Base-by-base conservation (phyloP, 2,113 vertebrate species). In the Oreamnos americanus region DNA sequence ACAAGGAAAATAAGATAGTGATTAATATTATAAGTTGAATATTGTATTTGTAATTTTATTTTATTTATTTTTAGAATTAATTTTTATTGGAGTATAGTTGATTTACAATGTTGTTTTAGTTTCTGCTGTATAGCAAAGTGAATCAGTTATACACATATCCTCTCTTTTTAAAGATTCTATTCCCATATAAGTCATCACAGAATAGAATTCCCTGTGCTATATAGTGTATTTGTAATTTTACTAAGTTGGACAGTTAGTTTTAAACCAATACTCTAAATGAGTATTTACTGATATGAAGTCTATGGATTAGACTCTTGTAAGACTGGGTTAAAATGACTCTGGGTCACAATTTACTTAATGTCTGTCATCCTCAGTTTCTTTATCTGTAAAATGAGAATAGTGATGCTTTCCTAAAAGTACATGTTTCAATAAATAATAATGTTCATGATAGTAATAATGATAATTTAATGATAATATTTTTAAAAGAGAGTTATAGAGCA, bases 181-280 rank as follows among this genome's bases (percentile, higher is more conserved):
- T 19, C 43, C 76, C 15, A 79, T 47, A 79, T 33, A 49, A 9
- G 45, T 33, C 45, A 33, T 49, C 49, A 49, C 45, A 49, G 45
- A 81, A 33, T 81, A 81, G 45, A 81, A 30, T 81, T 81, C 45
- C 9, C 28, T 33, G 28, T 33, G 15, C 9, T 49, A 6, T 81
- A 49, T 16, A 21, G 16, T 96, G 10, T 47, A 28, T 90, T 95
- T 93, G 39, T 96, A 91, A 78, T 43, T 96, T 96, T 91, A 89
- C 83, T 79, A 95, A 79, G 74, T 58, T 92, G 23, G 90, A 90
- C 47, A 96, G 62, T 94, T 96, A 96, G 96, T 94, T 96, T 96
- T 60, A 96, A 94, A 84, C 21, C 30, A 96, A 81, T 60, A 60
- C 90, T 87, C 51, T 90, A 85, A 91, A 39, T 62, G 81, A 64